A percentile compares a stretch with the other conserved stretches of the same genome.
Conservation (phyloP, 2,797 vertebrate species). For the Cirrhinus molitorella region DNA sequence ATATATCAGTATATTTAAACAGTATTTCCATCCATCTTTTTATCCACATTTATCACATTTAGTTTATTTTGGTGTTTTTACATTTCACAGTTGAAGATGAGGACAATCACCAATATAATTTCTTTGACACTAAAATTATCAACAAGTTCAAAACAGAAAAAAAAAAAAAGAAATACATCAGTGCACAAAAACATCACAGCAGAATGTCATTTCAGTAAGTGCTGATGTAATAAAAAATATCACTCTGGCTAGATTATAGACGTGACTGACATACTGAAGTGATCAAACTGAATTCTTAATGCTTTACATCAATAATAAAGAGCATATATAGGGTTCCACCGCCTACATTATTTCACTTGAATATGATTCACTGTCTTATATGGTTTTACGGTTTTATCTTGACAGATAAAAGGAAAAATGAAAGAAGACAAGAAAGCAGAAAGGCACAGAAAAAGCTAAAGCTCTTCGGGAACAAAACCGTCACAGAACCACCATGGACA, state of each 20-base stretch:
- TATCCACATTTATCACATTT: no score
- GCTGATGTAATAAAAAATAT: not conserved
- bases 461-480: constrained; percentile 29
- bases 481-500: constrained; percentile 28
- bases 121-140: not conserved
- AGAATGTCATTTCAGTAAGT: not conserved
- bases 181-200: not conserved
- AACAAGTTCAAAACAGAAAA: not conserved
- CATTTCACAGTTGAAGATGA: not conserved
- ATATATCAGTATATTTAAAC: not conserved
- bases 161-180: not conserved
- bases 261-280: not conserved
- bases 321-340: not conserved
- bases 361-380: not conserved
- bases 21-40: not conserved
- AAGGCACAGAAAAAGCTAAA: constrained; percentile 29
- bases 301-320: not conserved
- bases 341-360: not conserved
- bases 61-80: not conserved
- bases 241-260: not conserved
- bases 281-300: not conserved
- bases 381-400: constrained; percentile 8
- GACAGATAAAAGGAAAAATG: constrained; percentile 41
- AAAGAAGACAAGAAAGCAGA: constrained; percentile 35
- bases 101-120: not conserved